phyloP scores from a whole-genome alignment of 2,888 invertebrate species.

The Eupelmus urozonus region DNA sequence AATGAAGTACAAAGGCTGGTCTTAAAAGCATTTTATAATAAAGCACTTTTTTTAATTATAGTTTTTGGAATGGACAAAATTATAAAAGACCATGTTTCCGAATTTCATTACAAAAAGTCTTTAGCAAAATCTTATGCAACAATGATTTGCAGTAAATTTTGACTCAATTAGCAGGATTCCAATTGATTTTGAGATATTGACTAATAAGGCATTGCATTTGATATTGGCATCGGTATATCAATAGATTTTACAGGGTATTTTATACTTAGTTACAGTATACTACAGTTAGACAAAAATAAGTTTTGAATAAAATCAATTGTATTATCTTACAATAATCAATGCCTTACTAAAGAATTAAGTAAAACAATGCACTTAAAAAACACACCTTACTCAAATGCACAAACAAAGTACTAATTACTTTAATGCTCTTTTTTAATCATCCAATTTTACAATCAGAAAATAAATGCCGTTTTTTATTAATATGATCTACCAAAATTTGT shows the following conservation, averaged over 20 bases:
- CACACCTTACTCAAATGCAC: too few species aligned
- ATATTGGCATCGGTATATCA: slow-evolving; percentile 59
- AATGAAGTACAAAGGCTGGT: too few species aligned
- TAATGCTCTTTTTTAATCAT: background rate
- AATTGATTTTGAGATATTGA: slow-evolving; percentile 58
- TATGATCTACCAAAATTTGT: slow-evolving; percentile 67
- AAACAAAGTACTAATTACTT: background rate
- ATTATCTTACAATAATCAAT: too few species aligned
- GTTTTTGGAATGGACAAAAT: too few species aligned
- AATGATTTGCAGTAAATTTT: slow-evolving; percentile 3
- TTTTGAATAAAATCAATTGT: background rate
- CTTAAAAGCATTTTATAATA: too few species aligned
- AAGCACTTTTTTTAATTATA: too few species aligned
- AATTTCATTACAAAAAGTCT: too few species aligned
- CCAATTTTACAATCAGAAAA: slow-evolving; percentile 29
- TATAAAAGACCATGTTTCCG: too few species aligned
- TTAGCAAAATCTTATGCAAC: background rate
- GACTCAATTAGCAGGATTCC: slow-evolving; percentile 20
- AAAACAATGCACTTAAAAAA: background rate
- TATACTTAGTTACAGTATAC: slow-evolving; percentile 13
- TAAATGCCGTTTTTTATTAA: slow-evolving; percentile 22
- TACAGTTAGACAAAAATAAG: background rate
- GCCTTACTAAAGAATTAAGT: background rate
- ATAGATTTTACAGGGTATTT: slow-evolving; percentile 26
- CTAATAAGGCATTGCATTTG: slow-evolving; percentile 71